Percentiles rank a stretch among this genome's conserved stretches.
phyloP scores from a whole-genome alignment of 92 coral and sea anemone genomes.

The Porites rus region DNA sequence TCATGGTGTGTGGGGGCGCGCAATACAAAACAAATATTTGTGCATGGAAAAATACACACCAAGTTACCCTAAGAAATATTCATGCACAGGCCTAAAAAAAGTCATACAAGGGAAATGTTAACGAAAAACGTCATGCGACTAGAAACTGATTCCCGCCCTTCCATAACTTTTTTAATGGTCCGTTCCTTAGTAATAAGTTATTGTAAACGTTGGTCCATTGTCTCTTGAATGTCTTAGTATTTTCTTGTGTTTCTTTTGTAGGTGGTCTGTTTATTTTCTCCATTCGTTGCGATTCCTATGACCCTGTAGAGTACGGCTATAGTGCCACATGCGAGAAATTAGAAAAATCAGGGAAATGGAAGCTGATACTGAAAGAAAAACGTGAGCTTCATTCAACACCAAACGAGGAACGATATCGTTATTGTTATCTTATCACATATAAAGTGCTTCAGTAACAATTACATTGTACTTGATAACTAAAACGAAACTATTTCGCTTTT shows the following conservation, averaged over 20 bases:
- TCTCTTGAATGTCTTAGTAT: neutral
- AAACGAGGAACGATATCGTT: constrained; percentile 21
- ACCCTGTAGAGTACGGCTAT: constrained; percentile 59
- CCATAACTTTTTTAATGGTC: no score
- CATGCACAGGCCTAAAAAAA: no score
- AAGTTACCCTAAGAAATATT: no score
- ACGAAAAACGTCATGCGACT: no score
- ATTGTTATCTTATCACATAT: constrained; percentile 56
- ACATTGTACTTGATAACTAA: neutral
- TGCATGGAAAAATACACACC: no score
- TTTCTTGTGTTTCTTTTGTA: neutral
- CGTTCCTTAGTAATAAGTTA: no score
- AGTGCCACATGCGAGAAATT: constrained; percentile 55
- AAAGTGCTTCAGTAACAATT: constrained; percentile 23
- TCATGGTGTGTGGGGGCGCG: no score
- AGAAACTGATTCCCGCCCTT: no score
- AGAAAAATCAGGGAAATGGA: constrained; percentile 55
- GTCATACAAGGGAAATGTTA: no score
- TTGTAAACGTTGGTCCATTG: no score
- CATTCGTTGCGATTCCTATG: constrained; percentile 68
- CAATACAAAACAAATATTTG: no score
- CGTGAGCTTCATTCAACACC: constrained; percentile 44
- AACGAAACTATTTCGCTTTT: no score
- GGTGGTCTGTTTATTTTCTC: constrained; percentile 69
- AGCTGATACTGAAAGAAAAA: constrained; percentile 27